These are phyloP conservation scores for Phalloptychus januarius DNA, from an alignment of 2,797 vertebrate genomes.

Conservation along the genomic window DNA sequence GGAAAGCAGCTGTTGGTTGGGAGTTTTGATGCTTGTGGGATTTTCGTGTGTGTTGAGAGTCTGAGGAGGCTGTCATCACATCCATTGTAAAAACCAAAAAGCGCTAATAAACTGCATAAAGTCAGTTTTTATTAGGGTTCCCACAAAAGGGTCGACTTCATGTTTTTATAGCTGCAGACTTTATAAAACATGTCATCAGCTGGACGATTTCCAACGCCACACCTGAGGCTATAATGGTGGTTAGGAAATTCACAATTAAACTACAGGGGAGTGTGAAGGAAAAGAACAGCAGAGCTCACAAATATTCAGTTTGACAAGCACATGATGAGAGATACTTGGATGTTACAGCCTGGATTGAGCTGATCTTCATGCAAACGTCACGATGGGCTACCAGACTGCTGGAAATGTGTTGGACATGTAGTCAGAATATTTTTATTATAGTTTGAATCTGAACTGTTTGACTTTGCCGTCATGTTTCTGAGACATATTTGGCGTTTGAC, in stretches of 20 bases:
- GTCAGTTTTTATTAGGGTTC: slow-evolving; percentile 14
- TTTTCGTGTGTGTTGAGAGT: slow-evolving; percentile 14
- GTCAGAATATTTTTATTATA: background rate
- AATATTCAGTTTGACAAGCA: slow-evolving; percentile 8
- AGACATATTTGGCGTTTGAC: background rate
- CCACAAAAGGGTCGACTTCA: slow-evolving; percentile 6
- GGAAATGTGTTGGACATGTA: background rate
- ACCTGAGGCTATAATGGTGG: slow-evolving; percentile 6
- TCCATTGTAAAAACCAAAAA: slow-evolving; percentile 31
- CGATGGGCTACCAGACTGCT: background rate
- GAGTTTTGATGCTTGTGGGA: slow-evolving; percentile 29
- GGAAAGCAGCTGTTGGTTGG: slow-evolving; percentile 35
- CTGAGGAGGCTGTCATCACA: slow-evolving; percentile 40
- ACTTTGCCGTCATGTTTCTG: background rate
- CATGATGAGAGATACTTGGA: slow-evolving; percentile 27
- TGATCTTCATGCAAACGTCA: slow-evolving; percentile 17
- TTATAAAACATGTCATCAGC: slow-evolving; percentile 38
- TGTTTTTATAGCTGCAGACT: slow-evolving; percentile 45
- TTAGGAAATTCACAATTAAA: slow-evolving; percentile 13
- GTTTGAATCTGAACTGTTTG: slow-evolving; percentile 11
- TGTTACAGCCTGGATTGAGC: background rate
- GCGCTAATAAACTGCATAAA: slow-evolving; percentile 29
- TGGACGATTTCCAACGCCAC: slow-evolving; percentile 11
- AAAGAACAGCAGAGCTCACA: slow-evolving; percentile 10
- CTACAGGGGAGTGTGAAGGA: slow-evolving; percentile 8